phyloP scores from a whole-genome alignment of 2,888 invertebrate genomes.

The Ypsolopha sequella region DNA sequence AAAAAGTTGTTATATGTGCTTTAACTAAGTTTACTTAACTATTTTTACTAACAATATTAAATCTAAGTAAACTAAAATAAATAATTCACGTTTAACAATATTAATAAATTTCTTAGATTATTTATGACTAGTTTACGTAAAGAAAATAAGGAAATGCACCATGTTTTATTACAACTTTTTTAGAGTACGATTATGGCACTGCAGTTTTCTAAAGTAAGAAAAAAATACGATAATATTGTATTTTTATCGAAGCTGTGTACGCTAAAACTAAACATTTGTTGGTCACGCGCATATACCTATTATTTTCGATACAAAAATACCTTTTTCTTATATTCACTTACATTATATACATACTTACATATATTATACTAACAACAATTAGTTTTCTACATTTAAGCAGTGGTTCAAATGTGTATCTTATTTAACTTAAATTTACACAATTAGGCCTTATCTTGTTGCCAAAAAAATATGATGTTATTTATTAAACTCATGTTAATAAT shows the following conservation, averaged over 20 bases:
- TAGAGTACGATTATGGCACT: conserved; percentile 35
- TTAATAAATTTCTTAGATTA: neutral
- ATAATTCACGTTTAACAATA: conserved; percentile 18
- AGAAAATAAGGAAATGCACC: conserved; percentile 50
- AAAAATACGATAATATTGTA: neutral
- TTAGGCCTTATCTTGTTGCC: too few species aligned
- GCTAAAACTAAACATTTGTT: conserved; percentile 34
- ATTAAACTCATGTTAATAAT: too few species aligned
- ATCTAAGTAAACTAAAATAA: conserved; percentile 13
- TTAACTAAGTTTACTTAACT: too few species aligned
- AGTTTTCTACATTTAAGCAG: too few species aligned
- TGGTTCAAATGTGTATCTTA: too few species aligned
- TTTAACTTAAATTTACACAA: too few species aligned
- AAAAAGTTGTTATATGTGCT: too few species aligned
- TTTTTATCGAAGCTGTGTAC: conserved; percentile 5
- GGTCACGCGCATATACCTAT: conserved; percentile 26
- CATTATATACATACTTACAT: too few species aligned
- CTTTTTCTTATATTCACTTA: conserved; percentile 21
- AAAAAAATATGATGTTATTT: too few species aligned
- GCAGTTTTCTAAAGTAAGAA: conserved; percentile 16
- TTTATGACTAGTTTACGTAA: conserved; percentile 48
- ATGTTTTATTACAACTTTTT: conserved; percentile 25
- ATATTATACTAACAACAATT: too few species aligned
- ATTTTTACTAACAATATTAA: conserved; percentile 6
- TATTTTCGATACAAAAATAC: conserved; percentile 50